phyloP scores from a whole-genome alignment of 2,797 vertebrate species.

The Dromococcyx pavoninus region DNA sequence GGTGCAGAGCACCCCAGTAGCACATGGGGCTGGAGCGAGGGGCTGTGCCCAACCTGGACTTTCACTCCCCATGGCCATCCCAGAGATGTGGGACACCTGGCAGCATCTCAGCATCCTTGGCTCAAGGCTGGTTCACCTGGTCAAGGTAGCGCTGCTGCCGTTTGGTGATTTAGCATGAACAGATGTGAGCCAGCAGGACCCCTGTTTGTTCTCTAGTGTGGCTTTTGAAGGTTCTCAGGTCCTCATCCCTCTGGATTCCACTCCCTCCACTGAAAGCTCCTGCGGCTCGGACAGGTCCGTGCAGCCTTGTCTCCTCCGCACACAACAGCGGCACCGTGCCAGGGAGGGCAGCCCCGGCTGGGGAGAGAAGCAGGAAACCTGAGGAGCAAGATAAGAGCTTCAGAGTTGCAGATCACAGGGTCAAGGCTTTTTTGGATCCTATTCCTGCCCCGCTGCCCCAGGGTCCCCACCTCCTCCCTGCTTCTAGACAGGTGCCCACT shows the following conservation, averaged over 20 bases:
- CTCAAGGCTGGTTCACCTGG: not conserved
- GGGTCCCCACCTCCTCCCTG: not conserved
- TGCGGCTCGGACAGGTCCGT: not conserved
- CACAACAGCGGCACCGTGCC: not conserved
- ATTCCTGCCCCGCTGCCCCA: rapidly evolving
- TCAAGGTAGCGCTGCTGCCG: rapidly evolving
- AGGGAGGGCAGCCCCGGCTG: not conserved
- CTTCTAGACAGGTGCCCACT: not conserved
- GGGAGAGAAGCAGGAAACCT: not conserved
- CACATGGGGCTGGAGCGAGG: rapidly evolving
- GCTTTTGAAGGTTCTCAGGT: not conserved
- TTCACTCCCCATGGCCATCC: not conserved
- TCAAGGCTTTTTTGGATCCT: not conserved
- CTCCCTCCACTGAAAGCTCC: not conserved
- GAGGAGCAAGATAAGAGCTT: conserved; percentile 13
- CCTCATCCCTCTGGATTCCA: not conserved
- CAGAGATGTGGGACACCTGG: not conserved
- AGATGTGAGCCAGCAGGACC: not conserved
- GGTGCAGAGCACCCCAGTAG: rapidly evolving
- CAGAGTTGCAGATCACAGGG: not conserved
- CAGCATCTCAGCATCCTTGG: not conserved
- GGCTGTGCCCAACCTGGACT: rapidly evolving
- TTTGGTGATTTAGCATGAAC: not conserved
- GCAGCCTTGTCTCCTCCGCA: not conserved
- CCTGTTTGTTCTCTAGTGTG: not conserved